A percentile compares a stretch with the other conserved stretches of the same genome.
phyloP scores from a whole-genome alignment of 2,797 vertebrate genomes.

The Argyrosomus regius region DNA sequence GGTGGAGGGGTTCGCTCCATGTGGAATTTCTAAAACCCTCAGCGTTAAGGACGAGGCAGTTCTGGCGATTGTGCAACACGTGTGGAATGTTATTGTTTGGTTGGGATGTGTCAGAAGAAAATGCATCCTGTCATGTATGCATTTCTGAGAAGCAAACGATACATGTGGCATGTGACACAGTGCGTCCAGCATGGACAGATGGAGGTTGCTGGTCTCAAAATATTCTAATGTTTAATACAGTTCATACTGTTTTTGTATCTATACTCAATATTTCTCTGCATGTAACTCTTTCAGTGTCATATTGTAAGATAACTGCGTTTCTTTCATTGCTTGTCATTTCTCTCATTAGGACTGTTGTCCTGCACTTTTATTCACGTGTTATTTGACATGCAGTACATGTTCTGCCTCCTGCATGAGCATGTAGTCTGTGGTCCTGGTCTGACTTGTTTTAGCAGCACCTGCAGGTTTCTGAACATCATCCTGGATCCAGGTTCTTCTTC shows the following conservation, averaged over 20 bases:
- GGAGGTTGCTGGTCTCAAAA: background rate
- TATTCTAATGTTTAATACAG: background rate
- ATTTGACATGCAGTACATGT: too few species aligned
- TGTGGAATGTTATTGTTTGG: constrained; percentile 52
- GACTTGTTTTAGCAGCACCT: background rate
- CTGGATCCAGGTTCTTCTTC: too few species aligned
- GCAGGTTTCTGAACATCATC: background rate
- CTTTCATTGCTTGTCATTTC: background rate
- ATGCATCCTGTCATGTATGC: constrained; percentile 43
- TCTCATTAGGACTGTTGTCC: too few species aligned
- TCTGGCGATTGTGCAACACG: constrained; percentile 41
- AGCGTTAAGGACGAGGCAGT: background rate
- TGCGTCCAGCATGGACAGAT: background rate
- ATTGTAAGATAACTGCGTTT: background rate
- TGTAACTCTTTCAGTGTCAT: background rate
- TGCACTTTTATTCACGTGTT: too few species aligned
- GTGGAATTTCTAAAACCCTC: constrained; percentile 22
- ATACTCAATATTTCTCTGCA: background rate
- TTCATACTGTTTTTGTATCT: too few species aligned
- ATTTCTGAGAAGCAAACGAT: background rate
- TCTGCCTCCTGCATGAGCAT: background rate
- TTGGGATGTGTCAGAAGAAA: constrained; percentile 27
- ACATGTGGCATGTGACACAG: background rate
- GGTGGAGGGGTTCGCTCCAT: background rate
- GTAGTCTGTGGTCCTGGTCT: background rate